phyloP scores from a whole-genome alignment of 2,113 vertebrate genomes.

The Empidonax traillii region DNA sequence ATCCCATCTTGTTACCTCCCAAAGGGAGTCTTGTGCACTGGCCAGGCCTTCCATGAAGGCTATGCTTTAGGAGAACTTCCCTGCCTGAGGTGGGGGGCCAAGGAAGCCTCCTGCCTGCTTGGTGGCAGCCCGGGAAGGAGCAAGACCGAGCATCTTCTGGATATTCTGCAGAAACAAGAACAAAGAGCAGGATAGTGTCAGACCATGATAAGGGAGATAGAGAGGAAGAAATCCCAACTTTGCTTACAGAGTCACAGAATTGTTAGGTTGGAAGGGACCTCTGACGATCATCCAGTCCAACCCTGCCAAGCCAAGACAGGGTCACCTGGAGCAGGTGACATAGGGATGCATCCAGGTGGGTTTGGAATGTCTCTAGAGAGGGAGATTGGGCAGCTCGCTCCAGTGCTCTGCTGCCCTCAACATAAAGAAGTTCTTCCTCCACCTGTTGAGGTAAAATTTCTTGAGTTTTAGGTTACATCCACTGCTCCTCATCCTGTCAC shows the following conservation, averaged over 20 bases:
- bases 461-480: not conserved
- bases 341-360: fast-evolving
- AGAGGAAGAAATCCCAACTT: not conserved
- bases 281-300: not conserved
- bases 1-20: not conserved
- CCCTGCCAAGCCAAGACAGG: not conserved
- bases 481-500: not conserved
- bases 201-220: fast-evolving
- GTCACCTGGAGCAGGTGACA: not conserved
- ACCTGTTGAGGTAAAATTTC: not conserved
- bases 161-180: conserved; percentile 85
- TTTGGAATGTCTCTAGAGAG: not conserved
- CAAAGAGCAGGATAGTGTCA: not conserved
- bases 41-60: not conserved
- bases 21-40: not conserved
- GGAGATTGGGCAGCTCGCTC: not conserved
- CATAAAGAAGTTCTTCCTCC: not conserved
- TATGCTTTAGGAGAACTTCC: conserved; percentile 88
- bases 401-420: not conserved
- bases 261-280: not conserved
- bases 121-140: conserved; percentile 95
- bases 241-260: not conserved
- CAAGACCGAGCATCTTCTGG: conserved; percentile 97
- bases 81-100: conserved; percentile 93
- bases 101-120: conserved; percentile 98